Evolutionary conservation across 2,113 vertebrate species (phyloP).

Genomic region (Glareola pratincola): DNA sequence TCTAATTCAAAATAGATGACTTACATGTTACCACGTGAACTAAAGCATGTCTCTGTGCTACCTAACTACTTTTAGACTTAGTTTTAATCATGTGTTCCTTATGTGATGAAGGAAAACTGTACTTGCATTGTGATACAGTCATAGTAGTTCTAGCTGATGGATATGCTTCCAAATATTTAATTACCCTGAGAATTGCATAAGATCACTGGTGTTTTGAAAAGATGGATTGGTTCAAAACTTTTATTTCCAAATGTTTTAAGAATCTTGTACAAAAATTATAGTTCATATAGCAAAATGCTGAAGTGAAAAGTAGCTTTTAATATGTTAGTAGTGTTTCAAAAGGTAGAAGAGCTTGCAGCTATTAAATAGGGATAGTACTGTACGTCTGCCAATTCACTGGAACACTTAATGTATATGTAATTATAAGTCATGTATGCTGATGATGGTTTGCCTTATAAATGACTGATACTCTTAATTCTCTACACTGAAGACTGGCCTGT

Average conservation of each 20-base stretch:
- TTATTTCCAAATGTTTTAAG: neutral
- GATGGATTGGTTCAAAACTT: neutral
- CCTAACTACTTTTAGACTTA: neutral
- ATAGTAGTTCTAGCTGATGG: too few species aligned
- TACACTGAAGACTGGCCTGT: neutral
- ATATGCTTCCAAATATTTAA: neutral
- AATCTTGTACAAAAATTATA: neutral
- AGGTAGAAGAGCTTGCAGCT: neutral
- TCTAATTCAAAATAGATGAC: neutral
- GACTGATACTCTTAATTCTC: neutral
- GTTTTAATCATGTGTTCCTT: neutral
- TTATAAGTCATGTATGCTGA: neutral
- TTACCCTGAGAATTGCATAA: neutral
- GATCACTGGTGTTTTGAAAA: neutral
- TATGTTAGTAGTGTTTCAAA: neutral
- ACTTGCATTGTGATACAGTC: rapidly evolving
- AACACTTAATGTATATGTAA: neutral
- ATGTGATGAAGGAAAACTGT: neutral
- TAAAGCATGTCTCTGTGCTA: neutral
- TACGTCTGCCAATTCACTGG: rapidly evolving
- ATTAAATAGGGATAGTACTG: neutral
- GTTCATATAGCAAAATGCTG: neutral
- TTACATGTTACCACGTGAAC: neutral
- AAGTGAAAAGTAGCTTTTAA: neutral
- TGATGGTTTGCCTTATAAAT: neutral